Evolutionary conservation across 2,113 vertebrate genomes (phyloP), one percentile per base, ranked within the genome.

Genomic region (Prionailurus bengalensis): DNA sequence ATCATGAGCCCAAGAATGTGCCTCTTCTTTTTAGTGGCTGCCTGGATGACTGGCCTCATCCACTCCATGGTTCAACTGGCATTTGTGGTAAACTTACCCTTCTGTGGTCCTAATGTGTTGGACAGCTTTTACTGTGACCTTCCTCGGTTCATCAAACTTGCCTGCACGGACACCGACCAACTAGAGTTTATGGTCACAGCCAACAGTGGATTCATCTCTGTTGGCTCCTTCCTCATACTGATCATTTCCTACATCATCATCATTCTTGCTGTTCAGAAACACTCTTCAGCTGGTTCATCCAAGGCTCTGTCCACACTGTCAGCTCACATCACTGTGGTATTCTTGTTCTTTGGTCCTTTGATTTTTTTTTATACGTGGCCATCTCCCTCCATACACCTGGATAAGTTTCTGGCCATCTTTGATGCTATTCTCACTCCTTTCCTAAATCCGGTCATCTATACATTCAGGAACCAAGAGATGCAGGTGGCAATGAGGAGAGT

Each of bases 1-100:
- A n/a, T 97, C 66, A 98, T 98, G 98, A 97, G 15, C 27, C 93
- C 89, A 23, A 4, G 5, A 33, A 93, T 88, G 45, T 98, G 98
- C 31, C 48, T 85, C 25, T 79, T 63, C 33, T 48, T 98, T 76
- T 76, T 95, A 66, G 78, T 93, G 51, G 39, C 51, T 13, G 88
- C 89, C 27, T 98, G 97, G 98, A 4, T 94, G 5, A 42, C 90
- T 74, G 91, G 91, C 36, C 8, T 90, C 66, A 48, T 81, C 1
- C 96, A 97, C 19, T 95, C 96, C 14, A 4, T 86, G 3, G 4
- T 85, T 61, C 94, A 95, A 2, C 0, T 96, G 48, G 55, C n/a
- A 61, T 97, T 95, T 90, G 85, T 86, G 39, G 12, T 95, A 63
- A 89, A 95, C 13, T 81, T 97, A 48, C 85, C 97, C 6, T 97